phyloP scores from a whole-genome alignment of 2,113 vertebrate genomes.

The Etheostoma spectabile region DNA sequence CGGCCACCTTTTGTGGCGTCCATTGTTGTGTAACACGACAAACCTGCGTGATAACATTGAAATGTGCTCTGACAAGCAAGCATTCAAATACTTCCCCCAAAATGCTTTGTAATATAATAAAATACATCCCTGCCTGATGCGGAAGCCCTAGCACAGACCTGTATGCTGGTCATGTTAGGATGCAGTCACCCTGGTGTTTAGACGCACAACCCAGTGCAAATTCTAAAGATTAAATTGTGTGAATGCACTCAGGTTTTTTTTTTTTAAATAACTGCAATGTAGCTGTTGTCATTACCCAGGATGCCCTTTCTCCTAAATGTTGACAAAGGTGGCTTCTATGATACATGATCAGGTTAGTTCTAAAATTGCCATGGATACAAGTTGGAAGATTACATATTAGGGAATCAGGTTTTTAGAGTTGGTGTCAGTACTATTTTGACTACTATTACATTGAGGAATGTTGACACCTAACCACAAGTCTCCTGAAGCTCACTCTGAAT shows the following conservation, averaged over 20 bases:
- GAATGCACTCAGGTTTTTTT: slow-evolving; percentile 35
- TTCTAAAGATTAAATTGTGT: slow-evolving; percentile 50
- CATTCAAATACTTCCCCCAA: neutral
- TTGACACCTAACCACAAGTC: neutral
- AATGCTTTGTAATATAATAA: slow-evolving; percentile 34
- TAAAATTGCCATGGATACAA: neutral
- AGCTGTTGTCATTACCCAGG: slow-evolving; percentile 28
- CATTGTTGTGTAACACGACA: slow-evolving; percentile 9
- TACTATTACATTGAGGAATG: neutral
- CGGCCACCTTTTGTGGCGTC: slow-evolving; percentile 6
- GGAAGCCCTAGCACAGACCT: neutral
- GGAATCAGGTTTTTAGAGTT: neutral
- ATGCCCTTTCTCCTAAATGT: neutral
- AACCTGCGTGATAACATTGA: slow-evolving; percentile 40
- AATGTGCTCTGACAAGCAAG: neutral
- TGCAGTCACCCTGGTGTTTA: slow-evolving; percentile 25
- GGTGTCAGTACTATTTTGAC: neutral
- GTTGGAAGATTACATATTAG: neutral
- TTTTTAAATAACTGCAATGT: slow-evolving; percentile 31
- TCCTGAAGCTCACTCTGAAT: no score
- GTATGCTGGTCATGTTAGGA: slow-evolving; percentile 20
- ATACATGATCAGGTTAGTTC: slow-evolving; percentile 4
- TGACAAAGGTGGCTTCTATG: slow-evolving; percentile 11
- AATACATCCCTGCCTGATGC: neutral
- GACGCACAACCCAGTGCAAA: slow-evolving; percentile 37